Conservation (phyloP, 2,888 invertebrate genomes). For the Polyommatus icarus region DNA sequence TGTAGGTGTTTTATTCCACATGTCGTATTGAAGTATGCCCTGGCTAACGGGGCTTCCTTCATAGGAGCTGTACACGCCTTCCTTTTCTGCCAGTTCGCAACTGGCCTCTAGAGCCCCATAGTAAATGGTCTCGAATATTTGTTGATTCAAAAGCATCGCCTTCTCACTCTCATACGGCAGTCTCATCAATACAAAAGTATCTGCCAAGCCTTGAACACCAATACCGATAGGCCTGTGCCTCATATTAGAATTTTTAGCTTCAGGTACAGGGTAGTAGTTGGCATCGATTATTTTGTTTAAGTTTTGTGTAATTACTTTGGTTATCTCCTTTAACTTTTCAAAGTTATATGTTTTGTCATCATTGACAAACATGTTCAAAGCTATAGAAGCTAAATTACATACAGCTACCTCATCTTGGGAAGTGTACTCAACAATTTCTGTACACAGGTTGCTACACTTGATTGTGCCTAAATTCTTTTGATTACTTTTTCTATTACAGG, state of each 20-base stretch:
- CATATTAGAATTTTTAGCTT: conserved; percentile 93
- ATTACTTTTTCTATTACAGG: conserved; percentile 98
- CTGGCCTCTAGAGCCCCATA: conserved; percentile 98
- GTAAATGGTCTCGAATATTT: conserved; percentile 99
- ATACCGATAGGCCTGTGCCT: conserved; percentile 93
- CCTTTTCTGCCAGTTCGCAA: conserved; percentile 92
- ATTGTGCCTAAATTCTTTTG: conserved; percentile 99
- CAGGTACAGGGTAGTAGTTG: conserved; percentile 96
- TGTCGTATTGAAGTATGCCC: conserved; percentile 97
- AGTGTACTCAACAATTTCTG: conserved; percentile 98
- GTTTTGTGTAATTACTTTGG: conserved; percentile 93
- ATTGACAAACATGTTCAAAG: conserved; percentile 95
- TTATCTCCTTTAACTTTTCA: conserved; percentile 89
- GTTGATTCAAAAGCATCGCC: conserved; percentile 92
- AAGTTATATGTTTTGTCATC: conserved; percentile 92
- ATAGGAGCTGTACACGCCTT: conserved; percentile 95
- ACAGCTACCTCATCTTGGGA: conserved; percentile 96
- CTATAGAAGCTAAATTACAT: conserved; percentile 98
- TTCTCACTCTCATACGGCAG: conserved; percentile 94
- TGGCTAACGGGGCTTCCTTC: conserved; percentile 95
- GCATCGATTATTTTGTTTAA: conserved; percentile 98
- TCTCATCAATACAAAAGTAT: conserved; percentile 96
- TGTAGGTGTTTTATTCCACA: conserved; percentile 96
- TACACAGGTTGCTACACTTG: conserved; percentile 98
- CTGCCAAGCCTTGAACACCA: conserved; percentile 98